Evolutionary conservation across 2,888 invertebrate species (phyloP).

Genomic region (Cheilosia pagana): DNA sequence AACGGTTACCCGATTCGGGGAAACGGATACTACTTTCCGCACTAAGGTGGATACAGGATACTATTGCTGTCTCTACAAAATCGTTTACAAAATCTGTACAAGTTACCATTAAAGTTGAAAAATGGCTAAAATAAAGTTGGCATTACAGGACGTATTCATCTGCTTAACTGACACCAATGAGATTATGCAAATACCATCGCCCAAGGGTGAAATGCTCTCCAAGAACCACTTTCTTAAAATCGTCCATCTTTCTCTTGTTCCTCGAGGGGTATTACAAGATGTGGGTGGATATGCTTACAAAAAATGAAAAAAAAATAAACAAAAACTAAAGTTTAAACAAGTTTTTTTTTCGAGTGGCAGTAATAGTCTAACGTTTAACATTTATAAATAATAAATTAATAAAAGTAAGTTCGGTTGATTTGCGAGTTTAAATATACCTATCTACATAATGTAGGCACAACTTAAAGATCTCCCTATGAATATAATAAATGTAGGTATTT

Average conservation of each 20-base stretch:
- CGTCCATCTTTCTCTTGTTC: constrained; percentile 28
- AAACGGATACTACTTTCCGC: too few species aligned
- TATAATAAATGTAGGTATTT: constrained; percentile 34
- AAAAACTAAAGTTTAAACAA: constrained; percentile 8
- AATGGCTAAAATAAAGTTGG: too few species aligned
- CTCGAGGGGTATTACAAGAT: constrained; percentile 41
- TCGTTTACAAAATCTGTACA: too few species aligned
- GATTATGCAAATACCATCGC: constrained; percentile 64
- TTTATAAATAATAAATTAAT: constrained; percentile 24
- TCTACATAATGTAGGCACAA: background rate
- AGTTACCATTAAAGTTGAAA: too few species aligned
- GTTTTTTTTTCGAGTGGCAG: background rate
- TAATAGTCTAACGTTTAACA: constrained; percentile 20
- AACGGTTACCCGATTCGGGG: background rate
- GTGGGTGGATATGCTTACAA: background rate
- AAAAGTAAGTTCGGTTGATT: constrained; percentile 12
- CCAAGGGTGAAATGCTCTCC: constrained; percentile 25
- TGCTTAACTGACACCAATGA: constrained; percentile 40
- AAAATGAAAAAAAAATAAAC: background rate
- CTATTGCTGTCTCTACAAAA: too few species aligned
- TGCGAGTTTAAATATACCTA: constrained; percentile 8
- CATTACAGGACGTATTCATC: background rate
- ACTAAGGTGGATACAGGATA: too few species aligned
- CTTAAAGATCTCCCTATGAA: constrained; percentile 29
- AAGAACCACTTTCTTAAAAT: constrained; percentile 38